Base-by-base conservation (phyloP, 2,797 vertebrate species). In the Gouania willdenowi region DNA sequence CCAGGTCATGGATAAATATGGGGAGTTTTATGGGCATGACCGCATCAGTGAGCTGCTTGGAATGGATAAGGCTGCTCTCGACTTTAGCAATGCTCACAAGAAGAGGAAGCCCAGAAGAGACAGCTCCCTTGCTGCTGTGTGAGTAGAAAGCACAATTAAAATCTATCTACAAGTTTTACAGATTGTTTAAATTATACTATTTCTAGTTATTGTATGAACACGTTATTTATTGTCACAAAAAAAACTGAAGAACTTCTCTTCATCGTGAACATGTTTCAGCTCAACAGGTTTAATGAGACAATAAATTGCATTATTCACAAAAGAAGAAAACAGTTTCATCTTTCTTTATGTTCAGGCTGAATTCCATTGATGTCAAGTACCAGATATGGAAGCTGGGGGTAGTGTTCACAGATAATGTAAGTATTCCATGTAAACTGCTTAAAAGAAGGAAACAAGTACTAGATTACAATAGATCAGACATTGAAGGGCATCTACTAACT, bases 1-100 rank as follows among this genome's bases (percentile, higher is more conserved):
- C 52, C 48, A 97, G 94, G 94, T 97, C 32, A 97, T 97, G 94
- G 92, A 95, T 76, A 97, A 97, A 53, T 95, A 97, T 1, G 92
- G 93, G 10, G 93, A 94, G 42, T 91, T 97, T 65, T 96, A 97
- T 1, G 94, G 94, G 12, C 84, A 91, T 13, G 91, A 92, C 35
- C 85, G 91, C 39, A 92, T 96, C 75, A 94, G 92, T 2, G 92
- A 95, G 60, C 74, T 97, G 38, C 72, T 97, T 2, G 94, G 94
- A 46, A 89, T 97, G 90, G 94, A 97, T 74, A 93, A 94, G 71
- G 92, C 92, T 2, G 91, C 93, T 11, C 75, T 97, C 29, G 94
- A 95, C 82, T 97, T 97, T 63, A 95, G 93, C 6, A 89, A 93
- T n/a, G 87, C 90, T 34, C 85, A 90, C 67, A 91, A 93, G 50